Conservation (phyloP, 2,113 vertebrate genomes). For the Scytalopus superciliaris region DNA sequence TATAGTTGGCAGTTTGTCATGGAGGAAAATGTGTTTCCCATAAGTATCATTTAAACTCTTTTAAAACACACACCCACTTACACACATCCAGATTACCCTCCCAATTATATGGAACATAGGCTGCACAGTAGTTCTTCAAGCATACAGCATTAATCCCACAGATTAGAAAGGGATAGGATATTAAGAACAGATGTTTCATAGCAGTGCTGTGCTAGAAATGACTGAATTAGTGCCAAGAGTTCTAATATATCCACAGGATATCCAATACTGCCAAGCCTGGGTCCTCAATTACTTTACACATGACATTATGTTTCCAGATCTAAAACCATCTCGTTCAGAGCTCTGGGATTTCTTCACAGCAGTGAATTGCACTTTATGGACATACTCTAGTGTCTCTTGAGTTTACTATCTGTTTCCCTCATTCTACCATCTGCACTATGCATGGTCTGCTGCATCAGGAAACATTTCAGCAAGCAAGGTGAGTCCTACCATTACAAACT, state of each 20-base stretch:
- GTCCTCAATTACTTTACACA: slow-evolving; percentile 19
- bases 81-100: not conserved
- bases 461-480: not conserved
- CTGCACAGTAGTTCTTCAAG: not conserved
- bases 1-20: not conserved
- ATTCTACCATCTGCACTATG: not conserved
- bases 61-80: not conserved
- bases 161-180: slow-evolving; percentile 49
- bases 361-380: not conserved
- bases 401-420: not conserved
- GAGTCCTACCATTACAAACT: not conserved
- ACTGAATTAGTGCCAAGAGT: slow-evolving; percentile 31
- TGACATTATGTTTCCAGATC: slow-evolving; percentile 2
- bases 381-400: not conserved
- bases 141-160: slow-evolving; percentile 17
- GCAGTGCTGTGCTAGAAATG: not conserved
- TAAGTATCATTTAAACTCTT: not conserved
- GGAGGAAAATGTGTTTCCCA: not conserved
- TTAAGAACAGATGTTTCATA: slow-evolving; percentile 51
- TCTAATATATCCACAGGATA: slow-evolving; percentile 27
- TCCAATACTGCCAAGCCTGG: not conserved
- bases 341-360: slow-evolving; percentile 5
- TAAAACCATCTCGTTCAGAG: not conserved
- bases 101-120: not conserved
- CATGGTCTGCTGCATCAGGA: not conserved